Conservation (phyloP, 1,140 invertebrate species). For the Atta cephalotes region DNA sequence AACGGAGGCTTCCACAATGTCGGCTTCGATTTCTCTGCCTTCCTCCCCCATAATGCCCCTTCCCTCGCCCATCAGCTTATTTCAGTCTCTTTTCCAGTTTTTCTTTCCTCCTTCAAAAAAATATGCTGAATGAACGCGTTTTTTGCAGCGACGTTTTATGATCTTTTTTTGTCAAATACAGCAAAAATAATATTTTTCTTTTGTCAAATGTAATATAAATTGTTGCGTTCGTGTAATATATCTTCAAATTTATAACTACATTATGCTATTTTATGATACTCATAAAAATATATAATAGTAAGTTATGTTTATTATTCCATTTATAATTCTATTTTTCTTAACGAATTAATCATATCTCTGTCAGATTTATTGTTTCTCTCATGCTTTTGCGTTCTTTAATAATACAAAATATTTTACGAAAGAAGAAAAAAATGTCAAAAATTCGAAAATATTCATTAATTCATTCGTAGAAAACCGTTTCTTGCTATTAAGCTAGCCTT, state of each 20-base stretch:
- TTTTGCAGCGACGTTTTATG: background rate
- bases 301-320: background rate
- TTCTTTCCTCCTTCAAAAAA: background rate
- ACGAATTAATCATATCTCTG: background rate
- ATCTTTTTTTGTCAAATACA: background rate
- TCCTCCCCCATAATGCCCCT: constrained; percentile 34
- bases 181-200: background rate
- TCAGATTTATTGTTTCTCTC: background rate
- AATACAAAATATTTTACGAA: background rate
- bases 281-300: background rate
- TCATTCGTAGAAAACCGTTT: background rate
- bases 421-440: background rate
- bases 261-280: background rate
- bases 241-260: background rate
- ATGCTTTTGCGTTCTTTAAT: background rate
- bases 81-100: background rate
- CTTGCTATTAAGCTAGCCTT: background rate
- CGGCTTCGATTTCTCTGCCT: constrained; percentile 71
- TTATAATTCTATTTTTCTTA: background rate
- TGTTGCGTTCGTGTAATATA: background rate
- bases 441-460: constrained; percentile 1
- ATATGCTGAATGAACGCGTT: background rate
- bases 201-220: too few relatives aligned
- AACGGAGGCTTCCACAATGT: constrained; percentile 77
- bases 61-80: background rate